A percentile compares a stretch with the other conserved stretches of the same genome.
Evolutionary conservation across 2,888 invertebrate species (phyloP).

Genomic region (Therioaphis trifolii): DNA sequence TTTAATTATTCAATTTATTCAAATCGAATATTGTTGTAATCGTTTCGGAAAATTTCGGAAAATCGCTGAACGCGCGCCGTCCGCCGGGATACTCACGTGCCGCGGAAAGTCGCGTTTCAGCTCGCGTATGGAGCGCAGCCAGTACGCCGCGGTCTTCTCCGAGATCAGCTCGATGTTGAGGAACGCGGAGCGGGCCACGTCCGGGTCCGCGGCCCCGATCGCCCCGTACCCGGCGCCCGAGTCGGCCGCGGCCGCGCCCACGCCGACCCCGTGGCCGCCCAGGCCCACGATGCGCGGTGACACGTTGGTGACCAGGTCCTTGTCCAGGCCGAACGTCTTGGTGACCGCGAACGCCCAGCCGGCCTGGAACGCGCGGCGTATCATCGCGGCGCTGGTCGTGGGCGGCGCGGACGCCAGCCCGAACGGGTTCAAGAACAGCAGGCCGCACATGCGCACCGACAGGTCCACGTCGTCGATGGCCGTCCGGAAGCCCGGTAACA

Average conservation of each 20-base stretch:
- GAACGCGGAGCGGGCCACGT: slow-evolving; percentile 77
- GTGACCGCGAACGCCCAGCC: slow-evolving; percentile 99
- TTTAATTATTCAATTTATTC: no score
- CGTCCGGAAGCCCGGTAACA: slow-evolving; percentile 91
- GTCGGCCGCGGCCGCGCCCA: background rate
- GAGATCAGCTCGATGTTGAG: slow-evolving; percentile 98
- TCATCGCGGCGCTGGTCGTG: slow-evolving; percentile 94
- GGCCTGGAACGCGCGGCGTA: slow-evolving; percentile 91
- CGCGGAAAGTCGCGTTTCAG: slow-evolving; percentile 91
- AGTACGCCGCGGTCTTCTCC: slow-evolving; percentile 93
- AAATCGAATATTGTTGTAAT: no score
- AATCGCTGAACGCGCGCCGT: no score
- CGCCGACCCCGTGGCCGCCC: slow-evolving; percentile 25
- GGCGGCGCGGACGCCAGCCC: slow-evolving; percentile 98
- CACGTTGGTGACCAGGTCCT: slow-evolving; percentile 95
- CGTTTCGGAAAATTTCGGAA: no score
- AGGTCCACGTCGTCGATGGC: slow-evolving; percentile 94
- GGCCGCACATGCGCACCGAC: slow-evolving; percentile 91
- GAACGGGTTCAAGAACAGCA: slow-evolving; percentile 95
- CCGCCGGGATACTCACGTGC: slow-evolving; percentile 71
- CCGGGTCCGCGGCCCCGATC: slow-evolving; percentile 74
- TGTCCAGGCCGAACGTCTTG: slow-evolving; percentile 94
- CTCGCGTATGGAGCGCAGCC: slow-evolving; percentile 89
- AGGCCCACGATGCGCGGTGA: slow-evolving; percentile 92
- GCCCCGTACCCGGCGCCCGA: slow-evolving; percentile 75